phyloP scores from a whole-genome alignment of 2,113 vertebrate species.

The Daboia siamensis region DNA sequence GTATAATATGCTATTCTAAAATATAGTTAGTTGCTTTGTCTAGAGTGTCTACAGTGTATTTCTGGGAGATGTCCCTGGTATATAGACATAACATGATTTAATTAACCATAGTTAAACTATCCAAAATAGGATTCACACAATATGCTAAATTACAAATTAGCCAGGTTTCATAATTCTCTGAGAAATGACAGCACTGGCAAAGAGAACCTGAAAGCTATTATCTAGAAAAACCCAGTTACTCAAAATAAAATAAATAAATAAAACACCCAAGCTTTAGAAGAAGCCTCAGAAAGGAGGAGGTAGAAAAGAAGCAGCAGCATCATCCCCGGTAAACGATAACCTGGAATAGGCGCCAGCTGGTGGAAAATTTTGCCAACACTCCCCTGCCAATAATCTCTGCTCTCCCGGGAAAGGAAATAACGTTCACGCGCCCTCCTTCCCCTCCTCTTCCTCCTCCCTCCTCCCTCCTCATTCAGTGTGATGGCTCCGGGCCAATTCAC shows the following conservation, averaged over 20 bases:
- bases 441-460: neutral
- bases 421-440: neutral
- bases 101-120: neutral
- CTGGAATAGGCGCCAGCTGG: slow-evolving; percentile 16
- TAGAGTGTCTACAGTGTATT: neutral
- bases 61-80: neutral
- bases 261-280: neutral
- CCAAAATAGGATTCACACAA: neutral
- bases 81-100: neutral
- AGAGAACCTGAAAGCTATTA: neutral
- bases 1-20: neutral
- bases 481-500: neutral
- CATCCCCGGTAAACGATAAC: neutral
- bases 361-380: neutral
- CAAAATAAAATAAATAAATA: neutral
- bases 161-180: neutral
- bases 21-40: neutral
- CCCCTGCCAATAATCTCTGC: neutral
- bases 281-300: neutral
- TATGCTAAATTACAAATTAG: neutral
- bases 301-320: neutral
- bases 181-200: neutral
- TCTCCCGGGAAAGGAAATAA: neutral
- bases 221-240: neutral
- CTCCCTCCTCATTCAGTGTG: neutral